A percentile compares a stretch with the other conserved stretches of the same genome.
Conservation (phyloP, 2,888 invertebrate species). For the Seira ritae region DNA sequence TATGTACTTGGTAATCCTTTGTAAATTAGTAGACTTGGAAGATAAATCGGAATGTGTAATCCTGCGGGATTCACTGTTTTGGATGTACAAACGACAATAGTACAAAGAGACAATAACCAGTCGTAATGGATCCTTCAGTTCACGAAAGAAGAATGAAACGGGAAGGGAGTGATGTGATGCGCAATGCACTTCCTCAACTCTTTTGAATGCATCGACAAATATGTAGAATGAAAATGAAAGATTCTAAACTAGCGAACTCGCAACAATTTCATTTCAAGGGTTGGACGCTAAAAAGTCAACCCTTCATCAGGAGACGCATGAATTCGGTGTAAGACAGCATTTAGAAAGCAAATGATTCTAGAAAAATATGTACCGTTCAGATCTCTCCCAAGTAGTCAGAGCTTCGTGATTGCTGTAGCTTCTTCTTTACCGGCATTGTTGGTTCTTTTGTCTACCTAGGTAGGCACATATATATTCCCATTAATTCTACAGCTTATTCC, state of each 20-base stretch:
- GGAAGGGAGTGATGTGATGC: not conserved
- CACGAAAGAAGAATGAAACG: not conserved
- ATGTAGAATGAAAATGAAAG: too few species aligned
- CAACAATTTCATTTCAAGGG: too few species aligned
- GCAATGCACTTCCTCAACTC: not conserved
- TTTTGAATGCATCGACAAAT: too few species aligned
- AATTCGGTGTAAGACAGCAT: too few species aligned
- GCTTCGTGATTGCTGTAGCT: too few species aligned
- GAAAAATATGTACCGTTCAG: not conserved
- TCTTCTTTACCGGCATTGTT: not conserved
- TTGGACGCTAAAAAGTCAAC: too few species aligned
- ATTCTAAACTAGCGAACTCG: too few species aligned
- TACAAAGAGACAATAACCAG: not conserved
- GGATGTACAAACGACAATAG: not conserved
- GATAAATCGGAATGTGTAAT: constrained; percentile 38
- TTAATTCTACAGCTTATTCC: not conserved
- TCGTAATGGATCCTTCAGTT: not conserved
- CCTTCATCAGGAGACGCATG: too few species aligned
- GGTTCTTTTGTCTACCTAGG: not conserved
- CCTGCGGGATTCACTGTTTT: constrained; percentile 21
- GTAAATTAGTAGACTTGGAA: constrained; percentile 34
- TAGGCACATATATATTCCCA: not conserved
- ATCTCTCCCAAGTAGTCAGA: not conserved
- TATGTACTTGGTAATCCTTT: constrained; percentile 22
- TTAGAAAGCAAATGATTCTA: too few species aligned